These are phyloP conservation scores for Scaptomyza parva DNA, from an alignment of 2,888 invertebrate species.

Conservation along the genomic window DNA sequence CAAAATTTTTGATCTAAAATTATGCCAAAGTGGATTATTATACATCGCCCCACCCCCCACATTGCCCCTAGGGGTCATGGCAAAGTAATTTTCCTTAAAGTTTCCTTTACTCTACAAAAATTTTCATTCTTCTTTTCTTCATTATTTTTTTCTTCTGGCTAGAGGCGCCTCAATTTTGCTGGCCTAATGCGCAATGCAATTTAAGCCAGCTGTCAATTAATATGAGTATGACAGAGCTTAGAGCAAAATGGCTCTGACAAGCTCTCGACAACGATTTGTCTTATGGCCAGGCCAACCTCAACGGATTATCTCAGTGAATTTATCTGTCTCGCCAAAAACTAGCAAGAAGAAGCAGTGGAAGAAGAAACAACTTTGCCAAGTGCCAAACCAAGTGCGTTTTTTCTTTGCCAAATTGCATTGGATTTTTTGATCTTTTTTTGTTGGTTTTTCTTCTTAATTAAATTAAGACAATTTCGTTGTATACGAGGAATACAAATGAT, in stretches of 20 bases:
- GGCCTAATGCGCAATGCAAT: slow-evolving; percentile 45
- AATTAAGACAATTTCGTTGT: slow-evolving; percentile 22
- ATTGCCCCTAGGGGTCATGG: slow-evolving; percentile 49
- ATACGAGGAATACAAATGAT: slow-evolving; percentile 31
- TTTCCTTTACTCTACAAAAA: slow-evolving; percentile 21
- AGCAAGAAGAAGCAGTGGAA: slow-evolving; percentile 16
- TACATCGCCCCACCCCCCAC: too few species aligned
- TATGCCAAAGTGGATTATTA: slow-evolving; percentile 71
- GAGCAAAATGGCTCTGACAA: slow-evolving; percentile 25
- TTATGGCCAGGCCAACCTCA: slow-evolving; percentile 24
- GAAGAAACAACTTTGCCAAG: slow-evolving; percentile 10
- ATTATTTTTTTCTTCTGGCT: too few species aligned
- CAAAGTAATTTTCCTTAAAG: slow-evolving; percentile 52
- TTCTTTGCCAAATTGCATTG: slow-evolving; percentile 41
- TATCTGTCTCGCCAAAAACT: slow-evolving; percentile 38
- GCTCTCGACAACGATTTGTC: slow-evolving; percentile 18
- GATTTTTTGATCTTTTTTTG: slow-evolving; percentile 9
- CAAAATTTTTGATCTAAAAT: slow-evolving; percentile 61
- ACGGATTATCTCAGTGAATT: slow-evolving; percentile 27
- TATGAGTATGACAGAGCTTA: slow-evolving; percentile 24
- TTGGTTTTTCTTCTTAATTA: slow-evolving; percentile 32
- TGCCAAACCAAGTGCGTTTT: slow-evolving; percentile 32
- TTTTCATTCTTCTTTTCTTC: too few species aligned
- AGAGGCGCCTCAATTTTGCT: slow-evolving; percentile 18
- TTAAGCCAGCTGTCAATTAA: slow-evolving; percentile 70